These are phyloP conservation scores for Yponomeuta sedellus DNA, from an alignment of 2,888 invertebrate species.

Conservation along the genomic window DNA sequence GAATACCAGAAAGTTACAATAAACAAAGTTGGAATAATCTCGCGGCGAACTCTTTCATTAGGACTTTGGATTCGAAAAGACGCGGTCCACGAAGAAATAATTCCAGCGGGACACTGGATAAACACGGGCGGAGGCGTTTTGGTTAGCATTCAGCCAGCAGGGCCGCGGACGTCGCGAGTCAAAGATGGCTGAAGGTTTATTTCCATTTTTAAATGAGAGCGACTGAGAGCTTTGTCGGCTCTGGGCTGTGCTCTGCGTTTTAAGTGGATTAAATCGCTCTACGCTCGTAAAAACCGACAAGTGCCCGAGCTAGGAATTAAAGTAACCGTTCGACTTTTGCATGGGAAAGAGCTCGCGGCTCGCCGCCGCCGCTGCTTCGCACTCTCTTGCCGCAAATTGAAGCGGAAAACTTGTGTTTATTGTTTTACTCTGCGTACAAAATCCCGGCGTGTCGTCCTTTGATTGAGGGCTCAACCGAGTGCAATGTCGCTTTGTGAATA, in stretches of 20 bases:
- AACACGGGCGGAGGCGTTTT: constrained; percentile 31
- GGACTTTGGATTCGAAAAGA: constrained; percentile 51
- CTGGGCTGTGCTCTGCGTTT: constrained; percentile 74
- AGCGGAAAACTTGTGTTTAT: constrained; percentile 44
- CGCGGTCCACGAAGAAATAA: constrained; percentile 45
- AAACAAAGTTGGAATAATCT: constrained; percentile 56
- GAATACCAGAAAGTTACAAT: constrained; percentile 37
- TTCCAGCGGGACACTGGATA: constrained; percentile 42
- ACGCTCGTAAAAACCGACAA: constrained; percentile 76
- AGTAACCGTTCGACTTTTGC: constrained; percentile 76
- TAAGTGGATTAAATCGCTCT: constrained; percentile 78
- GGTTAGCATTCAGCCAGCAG: constrained; percentile 11
- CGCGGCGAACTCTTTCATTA: constrained; percentile 60
- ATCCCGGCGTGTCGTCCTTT: constrained; percentile 31
- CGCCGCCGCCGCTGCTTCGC: constrained; percentile 39
- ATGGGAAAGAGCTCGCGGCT: constrained; percentile 70
- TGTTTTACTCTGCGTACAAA: constrained; percentile 39
- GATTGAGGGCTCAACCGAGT: constrained; percentile 49
- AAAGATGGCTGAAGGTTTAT: constrained; percentile 74
- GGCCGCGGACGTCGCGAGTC: constrained; percentile 43
- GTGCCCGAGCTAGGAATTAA: constrained; percentile 73
- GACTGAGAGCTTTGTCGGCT: constrained; percentile 76
- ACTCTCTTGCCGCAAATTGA: constrained; percentile 59
- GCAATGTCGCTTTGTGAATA: constrained; percentile 56
- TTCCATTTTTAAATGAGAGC: constrained; percentile 77